Evolutionary conservation across 2,797 vertebrate species (phyloP).

Genomic region (Thaleichthys pacificus): DNA sequence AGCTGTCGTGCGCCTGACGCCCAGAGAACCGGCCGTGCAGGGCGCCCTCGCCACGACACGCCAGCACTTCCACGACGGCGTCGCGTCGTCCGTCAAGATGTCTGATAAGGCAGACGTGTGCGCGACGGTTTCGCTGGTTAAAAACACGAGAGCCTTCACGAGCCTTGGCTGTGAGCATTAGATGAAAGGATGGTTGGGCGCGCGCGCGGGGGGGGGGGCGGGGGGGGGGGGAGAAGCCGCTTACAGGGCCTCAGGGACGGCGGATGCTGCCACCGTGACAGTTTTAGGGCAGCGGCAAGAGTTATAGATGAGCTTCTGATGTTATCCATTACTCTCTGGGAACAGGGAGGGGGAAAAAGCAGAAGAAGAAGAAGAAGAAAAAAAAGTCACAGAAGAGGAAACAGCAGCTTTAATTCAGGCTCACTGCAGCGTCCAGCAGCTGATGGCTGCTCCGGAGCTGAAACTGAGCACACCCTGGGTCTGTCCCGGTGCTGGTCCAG

Average conservation of each 20-base stretch:
- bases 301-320: constrained; percentile 77
- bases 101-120: no score
- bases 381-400: neutral
- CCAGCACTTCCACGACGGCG: no score
- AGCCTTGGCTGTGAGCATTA: constrained; percentile 51
- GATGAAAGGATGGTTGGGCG: constrained; percentile 53
- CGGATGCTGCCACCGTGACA: constrained; percentile 65
- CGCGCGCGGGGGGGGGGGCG: constrained; percentile 34
- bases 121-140: no score
- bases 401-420: neutral
- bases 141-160: constrained; percentile 29
- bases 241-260: constrained; percentile 63
- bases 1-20: no score
- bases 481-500: constrained; percentile 2
- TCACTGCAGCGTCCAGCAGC: neutral
- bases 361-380: constrained; percentile 43
- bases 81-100: no score
- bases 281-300: constrained; percentile 77
- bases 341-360: constrained; percentile 40
- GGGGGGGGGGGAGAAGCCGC: neutral
- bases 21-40: no score
- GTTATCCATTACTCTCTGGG: constrained; percentile 63
- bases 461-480: constrained; percentile 16
- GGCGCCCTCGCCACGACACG: no score
- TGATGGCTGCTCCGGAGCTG: neutral